Evolutionary conservation across 2,888 invertebrate genomes (phyloP), one percentile per base, ranked within the genome.

Genomic region (Oegoconia quadripuncta): DNA sequence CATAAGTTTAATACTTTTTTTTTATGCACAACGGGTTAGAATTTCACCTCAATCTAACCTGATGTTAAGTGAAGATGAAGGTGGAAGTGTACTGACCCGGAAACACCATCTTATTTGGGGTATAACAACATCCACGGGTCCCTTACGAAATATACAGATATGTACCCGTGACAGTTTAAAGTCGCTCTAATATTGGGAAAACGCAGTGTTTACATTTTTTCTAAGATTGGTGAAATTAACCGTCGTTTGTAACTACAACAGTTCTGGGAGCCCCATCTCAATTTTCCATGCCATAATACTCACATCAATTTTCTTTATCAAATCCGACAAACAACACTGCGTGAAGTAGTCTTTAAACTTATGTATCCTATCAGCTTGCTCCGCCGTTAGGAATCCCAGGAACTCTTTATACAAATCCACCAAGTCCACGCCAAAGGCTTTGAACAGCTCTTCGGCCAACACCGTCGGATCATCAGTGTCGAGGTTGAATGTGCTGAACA

Each of bases 361-460:
- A 0, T 65, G 59, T 1, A 76, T 30, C 2, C 46, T 46, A 1
- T 79, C 80, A 0, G 77, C 86, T 34, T 87, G 87, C 3, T 72
- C 71, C 0, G 79, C 56, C 0, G 77, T 84, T 0, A 87, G 58
- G 39, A 83, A 81, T 0, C 65, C 67, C 0, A 80, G 11, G 41
- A 87, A 83, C 20, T 86, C 87, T 7, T 64, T 70, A 26, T 71
- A 77, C 16, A 81, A 22, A 6, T 82, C 79, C 0, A 68, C 39
- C 1, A 77, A 45, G 1, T 74, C 74, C 0, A 50, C 46, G 0
- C 54, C 57, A 3, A 67, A 67, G 0, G 50, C 37, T 2, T 53
- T 51, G 13, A 58, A 59, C 0, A 86, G 11, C 0, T 59, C 28
- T 0, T 43, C 41, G 0, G 68, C 63, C 0, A 86, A 43, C 0